Conservation (phyloP, 2,797 vertebrate species). For the Crenuchus spilurus region DNA sequence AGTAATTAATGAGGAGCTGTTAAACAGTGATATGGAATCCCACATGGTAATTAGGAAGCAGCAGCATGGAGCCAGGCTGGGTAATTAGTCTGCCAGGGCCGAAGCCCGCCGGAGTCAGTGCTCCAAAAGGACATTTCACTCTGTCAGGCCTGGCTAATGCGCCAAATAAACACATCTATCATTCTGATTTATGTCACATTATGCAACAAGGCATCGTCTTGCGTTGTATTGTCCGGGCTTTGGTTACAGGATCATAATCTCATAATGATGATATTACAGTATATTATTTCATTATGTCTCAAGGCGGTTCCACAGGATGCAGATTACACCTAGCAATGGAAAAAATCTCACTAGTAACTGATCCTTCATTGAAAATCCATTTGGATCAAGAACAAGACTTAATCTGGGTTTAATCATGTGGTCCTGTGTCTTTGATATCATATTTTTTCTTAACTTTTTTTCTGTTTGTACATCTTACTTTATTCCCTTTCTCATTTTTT, state of each 20-base stretch:
- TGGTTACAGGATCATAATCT: slow-evolving; percentile 34
- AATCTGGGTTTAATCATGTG: background rate
- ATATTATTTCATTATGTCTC: slow-evolving; percentile 13
- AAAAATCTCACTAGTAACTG: background rate
- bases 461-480: too few relatives aligned
- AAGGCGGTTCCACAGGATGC: background rate
- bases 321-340: slow-evolving; percentile 12
- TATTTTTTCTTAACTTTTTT: too few relatives aligned
- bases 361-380: background rate
- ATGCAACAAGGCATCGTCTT: slow-evolving; percentile 27
- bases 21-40: slow-evolving; percentile 75
- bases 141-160: slow-evolving; percentile 40
- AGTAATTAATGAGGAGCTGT: slow-evolving; percentile 79
- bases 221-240: slow-evolving; percentile 1
- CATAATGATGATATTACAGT: slow-evolving; percentile 30
- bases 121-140: slow-evolving; percentile 46
- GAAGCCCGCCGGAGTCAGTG: slow-evolving; percentile 34
- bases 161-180: slow-evolving; percentile 45
- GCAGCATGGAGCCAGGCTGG: slow-evolving; percentile 62
- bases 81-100: slow-evolving; percentile 62
- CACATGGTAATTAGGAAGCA: slow-evolving; percentile 74
- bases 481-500: too few relatives aligned
- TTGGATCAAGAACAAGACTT: background rate
- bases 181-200: slow-evolving; percentile 33
- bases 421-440: too few relatives aligned